Evolutionary conservation across 2,797 vertebrate species (phyloP).

Genomic region (Hafferia zeledoni): DNA sequence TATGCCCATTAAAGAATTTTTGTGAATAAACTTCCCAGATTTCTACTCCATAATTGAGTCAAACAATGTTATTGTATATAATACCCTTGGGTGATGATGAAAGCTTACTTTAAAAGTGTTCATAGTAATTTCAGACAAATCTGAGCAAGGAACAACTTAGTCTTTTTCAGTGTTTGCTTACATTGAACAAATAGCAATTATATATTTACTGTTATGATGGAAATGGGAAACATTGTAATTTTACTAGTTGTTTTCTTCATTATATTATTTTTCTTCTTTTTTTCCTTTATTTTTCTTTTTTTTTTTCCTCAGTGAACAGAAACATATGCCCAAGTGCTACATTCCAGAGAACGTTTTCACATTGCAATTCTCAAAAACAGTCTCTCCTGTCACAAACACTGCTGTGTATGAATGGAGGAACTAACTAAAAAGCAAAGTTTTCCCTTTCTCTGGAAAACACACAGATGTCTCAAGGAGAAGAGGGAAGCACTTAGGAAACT

Average conservation of each 20-base stretch:
- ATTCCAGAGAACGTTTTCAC: neutral
- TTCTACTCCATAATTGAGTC: slow-evolving; percentile 2
- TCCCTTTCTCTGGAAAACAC: neutral
- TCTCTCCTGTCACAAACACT: neutral
- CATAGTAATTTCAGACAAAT: slow-evolving; percentile 14
- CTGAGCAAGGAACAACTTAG: neutral
- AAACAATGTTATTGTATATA: slow-evolving; percentile 6
- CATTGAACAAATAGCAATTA: neutral
- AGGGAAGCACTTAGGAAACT: neutral
- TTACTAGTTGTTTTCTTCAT: neutral
- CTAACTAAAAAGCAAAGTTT: slow-evolving; percentile 18
- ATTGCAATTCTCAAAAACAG: neutral
- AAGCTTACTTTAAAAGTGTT: slow-evolving; percentile 23
- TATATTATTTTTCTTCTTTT: neutral
- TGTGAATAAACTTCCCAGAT: neutral
- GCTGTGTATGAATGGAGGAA: neutral
- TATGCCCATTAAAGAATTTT: neutral
- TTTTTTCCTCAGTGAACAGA: neutral
- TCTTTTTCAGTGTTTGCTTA: neutral
- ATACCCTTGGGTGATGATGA: slow-evolving; percentile 23
- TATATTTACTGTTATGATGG: neutral
- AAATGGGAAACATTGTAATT: neutral
- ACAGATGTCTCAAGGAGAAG: neutral
- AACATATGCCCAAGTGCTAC: neutral
- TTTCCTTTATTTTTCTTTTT: neutral